These are phyloP conservation scores for Echiichthys vipera DNA, from an alignment of 2,797 vertebrate genomes.

Conservation along the genomic window DNA sequence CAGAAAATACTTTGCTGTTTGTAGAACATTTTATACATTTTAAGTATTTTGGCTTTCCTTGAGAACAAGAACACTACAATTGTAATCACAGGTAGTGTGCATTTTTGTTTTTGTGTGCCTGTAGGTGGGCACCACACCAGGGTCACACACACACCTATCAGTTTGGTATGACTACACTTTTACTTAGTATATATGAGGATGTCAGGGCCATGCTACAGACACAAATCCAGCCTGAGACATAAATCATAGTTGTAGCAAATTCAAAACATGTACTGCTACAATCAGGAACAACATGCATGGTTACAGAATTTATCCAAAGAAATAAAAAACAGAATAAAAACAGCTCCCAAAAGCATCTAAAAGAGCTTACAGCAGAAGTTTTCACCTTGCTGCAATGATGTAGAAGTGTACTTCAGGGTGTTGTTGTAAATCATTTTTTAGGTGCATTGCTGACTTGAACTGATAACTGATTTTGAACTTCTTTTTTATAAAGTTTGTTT, in stretches of 20 bases:
- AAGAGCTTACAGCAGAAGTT: not conserved
- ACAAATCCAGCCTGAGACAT: not conserved
- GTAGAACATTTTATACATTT: no score
- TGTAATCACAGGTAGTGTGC: no score
- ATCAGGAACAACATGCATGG: not conserved
- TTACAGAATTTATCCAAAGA: not conserved
- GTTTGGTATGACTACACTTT: not conserved
- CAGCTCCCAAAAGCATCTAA: not conserved
- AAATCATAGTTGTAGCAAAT: not conserved
- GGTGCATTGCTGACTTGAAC: no score
- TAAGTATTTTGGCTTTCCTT: no score
- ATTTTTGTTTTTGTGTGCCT: not conserved
- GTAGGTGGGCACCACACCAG: constrained; percentile 8
- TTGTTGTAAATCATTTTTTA: no score
- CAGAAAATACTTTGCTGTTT: no score
- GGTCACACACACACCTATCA: not conserved
- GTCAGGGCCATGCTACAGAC: not conserved
- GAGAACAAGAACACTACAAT: no score
- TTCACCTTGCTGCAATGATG: not conserved
- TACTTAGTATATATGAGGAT: not conserved
- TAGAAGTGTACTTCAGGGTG: not conserved
- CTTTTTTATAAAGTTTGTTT: no score
- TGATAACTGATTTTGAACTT: no score
- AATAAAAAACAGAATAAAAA: not conserved
- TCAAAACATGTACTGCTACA: constrained; percentile 1